These are phyloP conservation scores for Ceratotherium simum DNA, from an alignment of 2,113 vertebrate genomes.

Conservation along the genomic window DNA sequence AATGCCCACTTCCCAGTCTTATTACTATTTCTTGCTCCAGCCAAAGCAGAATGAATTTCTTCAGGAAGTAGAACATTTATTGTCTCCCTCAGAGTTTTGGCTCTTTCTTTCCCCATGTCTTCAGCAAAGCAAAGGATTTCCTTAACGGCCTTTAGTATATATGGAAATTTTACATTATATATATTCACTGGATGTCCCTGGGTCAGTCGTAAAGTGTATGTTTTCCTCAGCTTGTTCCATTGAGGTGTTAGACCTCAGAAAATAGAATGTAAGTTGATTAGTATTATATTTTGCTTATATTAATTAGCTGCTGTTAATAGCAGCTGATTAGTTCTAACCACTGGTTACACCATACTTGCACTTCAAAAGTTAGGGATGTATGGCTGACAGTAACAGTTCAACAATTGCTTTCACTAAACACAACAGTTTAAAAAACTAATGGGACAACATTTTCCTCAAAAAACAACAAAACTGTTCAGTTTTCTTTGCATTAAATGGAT, in stretches of 20 bases:
- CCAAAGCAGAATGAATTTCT: constrained; percentile 37
- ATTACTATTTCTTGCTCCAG: background rate
- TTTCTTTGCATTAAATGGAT: background rate
- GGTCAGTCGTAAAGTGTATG: background rate
- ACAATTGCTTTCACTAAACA: background rate
- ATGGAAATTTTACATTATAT: background rate
- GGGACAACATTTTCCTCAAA: background rate
- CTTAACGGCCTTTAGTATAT: background rate
- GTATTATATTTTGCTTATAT: background rate
- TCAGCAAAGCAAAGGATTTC: background rate
- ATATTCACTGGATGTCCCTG: background rate
- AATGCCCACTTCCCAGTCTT: background rate
- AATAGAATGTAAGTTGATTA: background rate
- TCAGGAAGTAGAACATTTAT: background rate
- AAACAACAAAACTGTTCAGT: background rate
- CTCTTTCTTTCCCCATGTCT: background rate
- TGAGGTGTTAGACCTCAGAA: background rate
- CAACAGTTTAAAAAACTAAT: background rate
- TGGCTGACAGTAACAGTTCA: background rate
- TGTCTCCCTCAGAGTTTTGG: background rate
- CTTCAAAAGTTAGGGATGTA: background rate
- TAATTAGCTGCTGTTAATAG: background rate
- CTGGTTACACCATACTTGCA: background rate
- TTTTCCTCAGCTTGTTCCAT: background rate
- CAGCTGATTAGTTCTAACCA: background rate